Base-by-base conservation (phyloP, 2,888 invertebrate species). In the Geophilus truncorum region DNA sequence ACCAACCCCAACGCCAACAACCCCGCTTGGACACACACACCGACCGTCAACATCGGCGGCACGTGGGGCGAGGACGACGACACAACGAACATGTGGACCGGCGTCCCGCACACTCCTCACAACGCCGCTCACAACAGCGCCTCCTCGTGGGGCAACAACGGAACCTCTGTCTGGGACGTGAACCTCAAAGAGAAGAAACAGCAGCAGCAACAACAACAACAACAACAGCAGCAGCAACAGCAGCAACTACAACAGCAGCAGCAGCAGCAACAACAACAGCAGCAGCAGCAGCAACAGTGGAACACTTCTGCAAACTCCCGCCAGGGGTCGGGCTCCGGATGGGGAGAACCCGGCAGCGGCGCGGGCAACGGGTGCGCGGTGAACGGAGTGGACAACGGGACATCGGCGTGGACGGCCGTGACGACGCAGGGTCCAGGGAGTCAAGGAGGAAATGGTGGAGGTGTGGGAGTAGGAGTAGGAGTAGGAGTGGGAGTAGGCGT, bases 11-110 rank as follows among this genome's bases (percentile, higher is more conserved):
- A n/a, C 57, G 9, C 1, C 21, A 83, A 83, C 81, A 95, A 95
- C 87, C 93, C 94, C 0, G 95, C 96, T 0, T 96, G 96, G 96
- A 95, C 95, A 5, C 95, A 96, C 85, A 96, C 95, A 0, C 95
- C 96, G 0, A 93, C 94, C 1, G 93, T 94, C 10, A 95, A 96
- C 86, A 93, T 86, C 82, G 96, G 96, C 12, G 96, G 96, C 2
- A 96, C 95, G 0, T 97, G 96, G 96, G 96, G 96, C 51, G 96
- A 96, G 86, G 96, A 96, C 84, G 95, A 96, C 84, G 95, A 95
- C 84, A 92, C 92, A 15, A 93, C 93, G 25, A 95, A 93, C 86
- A 94, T 95, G 81, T 96, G 96, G 96, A 94, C 93, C 18, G 94
- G 94, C 6, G 91, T 91, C 77, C 91, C 92, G 4, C 86, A 88